Evolutionary conservation across 30 jellyfish, hydroid and myxozoan genomes (phyloP).

Genomic region (Aurelia sp.): DNA sequence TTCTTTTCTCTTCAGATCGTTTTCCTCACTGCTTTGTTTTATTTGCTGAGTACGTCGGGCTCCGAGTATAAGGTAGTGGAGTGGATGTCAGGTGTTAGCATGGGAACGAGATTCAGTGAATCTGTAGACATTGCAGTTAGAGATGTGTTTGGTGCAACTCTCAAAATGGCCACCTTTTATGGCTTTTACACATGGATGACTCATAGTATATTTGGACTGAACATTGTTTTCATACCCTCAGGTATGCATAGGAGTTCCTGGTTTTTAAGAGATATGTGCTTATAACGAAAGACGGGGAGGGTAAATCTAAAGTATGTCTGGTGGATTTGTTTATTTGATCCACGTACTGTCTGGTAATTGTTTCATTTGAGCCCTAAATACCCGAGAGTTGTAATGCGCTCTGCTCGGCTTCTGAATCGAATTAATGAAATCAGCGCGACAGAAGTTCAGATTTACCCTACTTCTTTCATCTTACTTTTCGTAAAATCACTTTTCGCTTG

Average conservation of each 20-base stretch:
- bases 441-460: too few relatives aligned
- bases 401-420: too few relatives aligned
- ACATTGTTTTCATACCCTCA: constrained; percentile 91
- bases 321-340: too few relatives aligned
- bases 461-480: too few relatives aligned
- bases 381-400: too few relatives aligned
- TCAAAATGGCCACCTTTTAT: constrained; percentile 92
- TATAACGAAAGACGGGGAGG: too few relatives aligned
- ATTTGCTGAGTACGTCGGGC: constrained; percentile 86
- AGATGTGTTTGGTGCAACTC: constrained; percentile 97
- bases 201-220: constrained; percentile 84
- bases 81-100: constrained; percentile 87
- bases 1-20: constrained; percentile 38
- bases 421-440: too few relatives aligned
- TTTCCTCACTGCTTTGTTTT: constrained; percentile 85
- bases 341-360: too few relatives aligned
- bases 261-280: too few relatives aligned
- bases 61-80: constrained; percentile 87
- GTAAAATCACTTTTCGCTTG: too few relatives aligned
- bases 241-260: constrained; percentile 51
- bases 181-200: constrained; percentile 97
- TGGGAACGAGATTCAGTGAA: constrained; percentile 97
- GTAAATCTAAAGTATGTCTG: too few relatives aligned
- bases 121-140: constrained; percentile 84
- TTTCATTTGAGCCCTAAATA: too few relatives aligned